phyloP scores from a whole-genome alignment of 2,888 invertebrate genomes.

The Elegia similella region DNA sequence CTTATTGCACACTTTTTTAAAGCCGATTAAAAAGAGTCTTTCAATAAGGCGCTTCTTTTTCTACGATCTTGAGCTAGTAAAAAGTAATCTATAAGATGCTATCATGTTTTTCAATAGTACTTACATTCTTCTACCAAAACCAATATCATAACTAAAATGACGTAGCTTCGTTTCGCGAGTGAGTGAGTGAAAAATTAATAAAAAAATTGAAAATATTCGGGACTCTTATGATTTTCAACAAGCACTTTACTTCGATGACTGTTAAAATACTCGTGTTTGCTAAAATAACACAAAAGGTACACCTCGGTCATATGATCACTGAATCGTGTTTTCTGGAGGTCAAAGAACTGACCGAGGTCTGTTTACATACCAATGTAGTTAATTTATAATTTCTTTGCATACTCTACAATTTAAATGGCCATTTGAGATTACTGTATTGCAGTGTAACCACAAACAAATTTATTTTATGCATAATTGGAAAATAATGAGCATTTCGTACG shows the following conservation, averaged over 20 bases:
- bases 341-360: constrained; percentile 43
- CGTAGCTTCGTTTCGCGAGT: too few species aligned
- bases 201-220: neutral
- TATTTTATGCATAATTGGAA: neutral
- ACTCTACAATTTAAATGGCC: neutral
- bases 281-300: constrained; percentile 20
- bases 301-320: constrained; percentile 30
- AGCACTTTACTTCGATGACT: neutral
- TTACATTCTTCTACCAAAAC: too few species aligned
- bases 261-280: constrained; percentile 16
- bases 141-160: too few species aligned
- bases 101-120: too few species aligned
- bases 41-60: too few species aligned
- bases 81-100: too few species aligned
- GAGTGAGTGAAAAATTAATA: neutral
- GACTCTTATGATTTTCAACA: neutral
- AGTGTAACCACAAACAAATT: neutral
- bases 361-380: constrained; percentile 40
- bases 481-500: too few species aligned
- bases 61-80: too few species aligned
- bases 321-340: constrained; percentile 42
- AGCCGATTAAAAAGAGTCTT: too few species aligned
- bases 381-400: constrained; percentile 30
- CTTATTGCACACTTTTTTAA: too few species aligned
- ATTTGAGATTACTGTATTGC: neutral